Percentiles rank a stretch among this genome's conserved stretches.
phyloP scores from a whole-genome alignment of 2,888 invertebrate genomes.

The Acrobasis consociella region DNA sequence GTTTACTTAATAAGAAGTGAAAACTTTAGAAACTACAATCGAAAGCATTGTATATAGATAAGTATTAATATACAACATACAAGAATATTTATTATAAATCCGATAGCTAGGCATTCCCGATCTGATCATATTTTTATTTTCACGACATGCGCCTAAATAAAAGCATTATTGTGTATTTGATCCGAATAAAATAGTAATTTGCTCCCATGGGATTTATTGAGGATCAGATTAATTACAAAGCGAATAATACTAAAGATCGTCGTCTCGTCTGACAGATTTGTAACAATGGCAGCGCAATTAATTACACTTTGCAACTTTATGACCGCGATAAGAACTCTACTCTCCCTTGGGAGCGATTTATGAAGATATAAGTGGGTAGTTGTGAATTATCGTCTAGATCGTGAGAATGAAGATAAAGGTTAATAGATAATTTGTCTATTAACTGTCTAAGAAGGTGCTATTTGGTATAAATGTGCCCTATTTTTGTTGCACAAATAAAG shows the following conservation, averaged over 20 bases:
- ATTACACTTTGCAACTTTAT: conserved; percentile 23
- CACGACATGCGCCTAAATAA: too few species aligned
- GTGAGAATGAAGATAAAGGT: neutral
- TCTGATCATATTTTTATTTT: too few species aligned
- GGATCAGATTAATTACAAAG: neutral
- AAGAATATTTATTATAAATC: too few species aligned
- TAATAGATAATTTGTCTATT: neutral
- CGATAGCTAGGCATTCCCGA: too few species aligned
- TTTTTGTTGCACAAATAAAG: too few species aligned
- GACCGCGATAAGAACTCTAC: conserved; percentile 14
- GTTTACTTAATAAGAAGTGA: too few species aligned
- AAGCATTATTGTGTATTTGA: too few species aligned
- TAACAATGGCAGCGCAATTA: conserved; percentile 14
- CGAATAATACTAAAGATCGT: conserved; percentile 3
- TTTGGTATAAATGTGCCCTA: too few species aligned
- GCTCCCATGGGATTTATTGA: neutral
- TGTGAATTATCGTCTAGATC: neutral
- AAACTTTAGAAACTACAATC: too few species aligned
- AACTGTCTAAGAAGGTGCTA: neutral
- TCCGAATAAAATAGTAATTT: neutral
- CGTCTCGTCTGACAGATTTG: conserved; percentile 10
- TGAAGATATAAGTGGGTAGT: conserved; percentile 3
- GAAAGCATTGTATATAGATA: too few species aligned
- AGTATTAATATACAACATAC: too few species aligned
- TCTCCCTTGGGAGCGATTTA: conserved; percentile 11